Conservation (phyloP, 2,113 vertebrate species). For the Opisthocomus hoazin region DNA sequence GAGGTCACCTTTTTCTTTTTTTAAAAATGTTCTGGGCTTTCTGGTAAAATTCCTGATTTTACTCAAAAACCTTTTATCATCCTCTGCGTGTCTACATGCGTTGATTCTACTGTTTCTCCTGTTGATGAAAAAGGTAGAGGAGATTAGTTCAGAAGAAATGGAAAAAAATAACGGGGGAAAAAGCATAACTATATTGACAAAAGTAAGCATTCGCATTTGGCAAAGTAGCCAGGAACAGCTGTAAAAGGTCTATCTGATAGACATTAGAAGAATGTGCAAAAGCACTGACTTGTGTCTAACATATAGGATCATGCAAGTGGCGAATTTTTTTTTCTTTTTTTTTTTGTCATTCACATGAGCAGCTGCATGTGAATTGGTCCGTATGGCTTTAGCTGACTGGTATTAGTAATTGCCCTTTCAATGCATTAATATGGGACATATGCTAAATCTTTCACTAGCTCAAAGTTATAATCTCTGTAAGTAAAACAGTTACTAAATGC, state of each 20-base stretch:
- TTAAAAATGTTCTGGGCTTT: not conserved
- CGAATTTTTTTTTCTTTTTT: not conserved
- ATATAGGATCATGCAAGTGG: not conserved
- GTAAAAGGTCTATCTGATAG: not conserved
- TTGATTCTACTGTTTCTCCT: not conserved
- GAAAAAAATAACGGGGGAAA: not conserved
- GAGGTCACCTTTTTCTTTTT: not conserved
- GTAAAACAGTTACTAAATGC: conserved; percentile 15
- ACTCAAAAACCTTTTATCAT: not conserved
- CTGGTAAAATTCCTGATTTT: not conserved
- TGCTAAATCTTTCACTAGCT: not conserved
- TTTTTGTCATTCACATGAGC: not conserved
- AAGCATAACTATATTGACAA: not conserved
- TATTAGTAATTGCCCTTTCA: conserved; percentile 53
- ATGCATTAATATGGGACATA: conserved; percentile 35
- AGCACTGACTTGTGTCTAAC: not conserved
- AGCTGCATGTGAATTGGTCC: not conserved
- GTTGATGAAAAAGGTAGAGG: not conserved
- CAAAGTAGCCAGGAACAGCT: not conserved
- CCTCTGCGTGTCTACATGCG: not conserved
- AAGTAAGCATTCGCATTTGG: not conserved
- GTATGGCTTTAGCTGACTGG: conserved; percentile 20
- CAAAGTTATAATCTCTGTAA: not conserved
- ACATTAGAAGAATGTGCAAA: not conserved
- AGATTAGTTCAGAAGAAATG: not conserved